Base-by-base conservation (phyloP, 1,140 invertebrate genomes). In the Drosophila kepulauana region DNA sequence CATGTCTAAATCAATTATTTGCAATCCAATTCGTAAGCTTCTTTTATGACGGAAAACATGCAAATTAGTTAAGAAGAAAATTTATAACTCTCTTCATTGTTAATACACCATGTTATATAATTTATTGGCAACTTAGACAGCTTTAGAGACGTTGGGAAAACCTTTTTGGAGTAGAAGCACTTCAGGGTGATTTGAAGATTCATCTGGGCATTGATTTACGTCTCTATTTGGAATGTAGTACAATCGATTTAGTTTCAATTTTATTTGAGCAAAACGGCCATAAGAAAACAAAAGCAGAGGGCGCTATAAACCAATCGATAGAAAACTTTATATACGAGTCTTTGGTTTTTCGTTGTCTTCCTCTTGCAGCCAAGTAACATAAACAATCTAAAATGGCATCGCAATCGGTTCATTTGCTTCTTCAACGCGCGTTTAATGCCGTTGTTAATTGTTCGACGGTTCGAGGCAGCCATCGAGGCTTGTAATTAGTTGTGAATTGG, bases 401-500 rank as follows among this genome's bases (percentile, higher is more conserved):
- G 64, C 30, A 74, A 46, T 73, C 48, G 49, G 38, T 56, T 71
- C 62, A 63, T 77, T 73, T 73, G 69, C 63, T 35, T 67, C 63
- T 75, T 65, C 65, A 70, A 65, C 72, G 46, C 72, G 20, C 52
- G 49, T 75, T 75, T 64, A 65, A 71, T 64, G 58, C 58, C 49
- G 43, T 13, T 43, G 74, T 73, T 79, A 79, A 79, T 79, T 79
- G 68, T 70, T 69, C 20, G 45, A 35, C 67, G 67, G 49, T 49
- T 51, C 73, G 67, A 64, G 59, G 52, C 66, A 57, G 28, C 59
- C 62, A 66, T 71, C 67, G 80, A 77, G 79, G 85, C 80, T 78
- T 80, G 85, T 88, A 88, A 88, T 88, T 88, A 88, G 84, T 88
- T 88, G 84, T 89, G 84, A 88, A 87, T 87, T 88, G 84, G 84